phyloP scores from a whole-genome alignment of 2,113 vertebrate genomes.

The Spea multiplicata region DNA sequence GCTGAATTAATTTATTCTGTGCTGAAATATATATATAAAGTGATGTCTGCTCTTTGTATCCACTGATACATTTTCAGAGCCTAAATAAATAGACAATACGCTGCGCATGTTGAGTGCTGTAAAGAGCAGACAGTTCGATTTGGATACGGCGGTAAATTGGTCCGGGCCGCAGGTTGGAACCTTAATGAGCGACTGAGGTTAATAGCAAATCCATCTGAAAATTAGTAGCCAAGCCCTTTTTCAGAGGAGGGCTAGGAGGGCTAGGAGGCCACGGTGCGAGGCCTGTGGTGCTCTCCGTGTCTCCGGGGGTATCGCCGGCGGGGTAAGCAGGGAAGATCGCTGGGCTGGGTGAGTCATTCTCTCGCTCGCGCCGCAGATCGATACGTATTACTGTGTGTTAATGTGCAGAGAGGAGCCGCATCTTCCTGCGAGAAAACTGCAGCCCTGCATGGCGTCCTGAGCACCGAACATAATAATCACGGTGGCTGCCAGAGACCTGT shows the following conservation, averaged over 20 bases:
- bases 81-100: not conserved
- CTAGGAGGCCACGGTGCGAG: not conserved
- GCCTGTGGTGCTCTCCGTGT: not conserved
- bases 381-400: conserved; percentile 40
- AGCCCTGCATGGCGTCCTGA: not conserved
- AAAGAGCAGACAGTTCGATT: not conserved
- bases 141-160: not conserved
- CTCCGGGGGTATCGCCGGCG: not conserved
- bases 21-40: not conserved
- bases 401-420: conserved; percentile 26
- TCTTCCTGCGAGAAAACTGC: conserved; percentile 19
- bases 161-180: not conserved
- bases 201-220: conserved; percentile 9
- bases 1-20: not conserved
- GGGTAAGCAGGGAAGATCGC: not conserved
- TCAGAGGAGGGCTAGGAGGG: not conserved
- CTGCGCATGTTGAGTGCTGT: not conserved
- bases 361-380: conserved; percentile 22
- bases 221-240: conserved; percentile 30
- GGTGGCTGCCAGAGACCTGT: conserved; percentile 14
- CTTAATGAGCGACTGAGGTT: conserved; percentile 17
- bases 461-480: not conserved
- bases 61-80: not conserved
- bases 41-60: not conserved
- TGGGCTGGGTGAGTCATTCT: conserved; percentile 12